Evolutionary conservation across 1,140 invertebrate species (phyloP), one percentile per base, ranked within the genome.

Genomic region (Papilio xuthus): DNA sequence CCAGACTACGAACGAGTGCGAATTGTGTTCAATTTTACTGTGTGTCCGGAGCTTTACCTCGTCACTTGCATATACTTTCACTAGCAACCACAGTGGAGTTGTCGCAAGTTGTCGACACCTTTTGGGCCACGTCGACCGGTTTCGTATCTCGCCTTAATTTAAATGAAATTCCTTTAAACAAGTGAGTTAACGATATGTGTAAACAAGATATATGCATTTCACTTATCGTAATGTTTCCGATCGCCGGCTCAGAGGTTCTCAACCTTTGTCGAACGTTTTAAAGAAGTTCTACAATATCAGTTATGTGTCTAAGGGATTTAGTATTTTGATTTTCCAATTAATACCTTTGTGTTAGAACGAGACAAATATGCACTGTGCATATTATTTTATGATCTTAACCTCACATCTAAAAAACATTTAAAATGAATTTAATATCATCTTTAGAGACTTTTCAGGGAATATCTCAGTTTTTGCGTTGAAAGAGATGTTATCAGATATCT

Each of bases 31-130:
- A 67, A 13, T 67, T 67, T 15, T 26, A 67, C 26, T 67, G 60
- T 0, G 26, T 67, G 60, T 67, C 26, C 60, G 60, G 60, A 67
- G 12, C 3, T 20, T 73, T 26, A 20, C 71, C 42, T 73, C 7
- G 71, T 12, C 71, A 47, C 71, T 73, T 73, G 71, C 69, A 56
- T 56, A 56, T 28, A 73, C 71, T 73, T 73, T 73, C 71, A 73
- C 71, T 73, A 8, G 71, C 42, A 26, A 13, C 32, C 28, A 37
- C 67, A 50, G 13, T 15, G 12, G 4, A 47, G 41, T 42, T 12
- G 37, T n/a, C 18, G 32, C 18, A 44, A 72, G 37, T 72, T n/a
- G 32, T 26, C 69, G 71, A 73, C 71, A 42, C 41, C 71, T 23
- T 73, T 73, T 73, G 9, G 71, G 71, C 42, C 13, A 42, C 13